Base-by-base conservation (phyloP, 2,888 invertebrate species). In the Philereme transversata region DNA sequence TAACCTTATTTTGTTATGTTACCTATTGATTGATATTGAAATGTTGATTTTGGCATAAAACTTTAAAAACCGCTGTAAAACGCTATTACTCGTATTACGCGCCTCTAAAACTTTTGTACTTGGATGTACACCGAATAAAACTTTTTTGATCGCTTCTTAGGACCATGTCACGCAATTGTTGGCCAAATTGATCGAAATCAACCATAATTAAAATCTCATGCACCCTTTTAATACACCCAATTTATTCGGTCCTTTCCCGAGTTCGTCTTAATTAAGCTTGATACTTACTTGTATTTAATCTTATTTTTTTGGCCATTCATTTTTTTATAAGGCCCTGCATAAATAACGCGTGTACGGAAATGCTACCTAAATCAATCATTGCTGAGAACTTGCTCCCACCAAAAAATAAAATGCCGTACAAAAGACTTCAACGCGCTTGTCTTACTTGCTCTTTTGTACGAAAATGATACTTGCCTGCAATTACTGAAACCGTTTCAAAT, bases 131-230 rank as follows among this genome's bases (percentile, higher is more conserved):
- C 57, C 64, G 68, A 62, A 67, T 50, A 64, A 72, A 67, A 73
- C 65, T 76, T 76, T 82, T 80, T 83, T 73, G 79, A 83, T 80
- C 77, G 77, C 79, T 72, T 73, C 77, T 79, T 82, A 80, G 77
- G 82, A 79, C 76, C 80, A 71, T 82, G 88, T 88, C 90, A 90
- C 88, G 88, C 90, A 81, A 88, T 81, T 79, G 79, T 81, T 75
- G 73, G 77, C 77, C 71, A 76, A 77, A 75, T 79, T 78, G 89
- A 89, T 90, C 84, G 79, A 71, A 88, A 89, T 90, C 88, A 78
- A 70, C 80, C 78, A 82, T 89, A 91, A 91, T 91, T 90, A 90
- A 90, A 89, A 88, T 88, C 86, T 86, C 81, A 83, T 86, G 86
- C 83, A 80, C 83, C 78, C 81, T 85, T n/a, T 87, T 87, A 87